Percentiles rank a stretch among this genome's conserved stretches.
phyloP scores from a whole-genome alignment of 2,888 invertebrate genomes.

The Diarsia mendica region DNA sequence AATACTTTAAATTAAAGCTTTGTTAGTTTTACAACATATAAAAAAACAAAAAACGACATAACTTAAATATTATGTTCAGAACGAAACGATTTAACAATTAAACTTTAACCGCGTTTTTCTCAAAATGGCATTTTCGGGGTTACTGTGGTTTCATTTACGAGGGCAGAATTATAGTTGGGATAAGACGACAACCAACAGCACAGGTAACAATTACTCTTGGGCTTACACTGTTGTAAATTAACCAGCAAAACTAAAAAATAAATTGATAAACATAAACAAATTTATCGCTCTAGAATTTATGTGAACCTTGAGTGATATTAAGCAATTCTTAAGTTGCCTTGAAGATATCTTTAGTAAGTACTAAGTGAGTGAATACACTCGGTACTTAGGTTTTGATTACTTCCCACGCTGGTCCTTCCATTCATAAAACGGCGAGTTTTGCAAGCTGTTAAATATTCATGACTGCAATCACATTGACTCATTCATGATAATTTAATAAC shows the following conservation, averaged over 20 bases:
- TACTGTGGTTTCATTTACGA: too few species aligned
- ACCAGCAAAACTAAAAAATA: neutral
- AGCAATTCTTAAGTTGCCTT: neutral
- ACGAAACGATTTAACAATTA: too few species aligned
- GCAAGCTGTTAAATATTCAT: constrained; percentile 43
- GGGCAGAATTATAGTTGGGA: neutral
- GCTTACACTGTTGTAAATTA: neutral
- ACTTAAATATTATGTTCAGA: too few species aligned
- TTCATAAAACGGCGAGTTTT: constrained; percentile 48
- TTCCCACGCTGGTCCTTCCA: constrained; percentile 43
- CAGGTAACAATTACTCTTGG: neutral
- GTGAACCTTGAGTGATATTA: neutral
- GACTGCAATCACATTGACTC: constrained; percentile 36
- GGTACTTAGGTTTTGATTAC: constrained; percentile 21
- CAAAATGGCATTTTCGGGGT: too few species aligned
- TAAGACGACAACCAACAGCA: neutral
- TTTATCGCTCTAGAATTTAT: neutral
- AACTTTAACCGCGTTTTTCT: too few species aligned
- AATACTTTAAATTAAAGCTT: too few species aligned
- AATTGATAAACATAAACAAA: too few species aligned
- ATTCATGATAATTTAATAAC: constrained; percentile 33
- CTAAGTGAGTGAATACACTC: neutral
- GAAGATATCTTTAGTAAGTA: neutral
- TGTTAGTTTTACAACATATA: too few species aligned
- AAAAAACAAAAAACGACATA: too few species aligned